Conservation (phyloP, 1,140 invertebrate genomes). For the Amyelois transitella region DNA sequence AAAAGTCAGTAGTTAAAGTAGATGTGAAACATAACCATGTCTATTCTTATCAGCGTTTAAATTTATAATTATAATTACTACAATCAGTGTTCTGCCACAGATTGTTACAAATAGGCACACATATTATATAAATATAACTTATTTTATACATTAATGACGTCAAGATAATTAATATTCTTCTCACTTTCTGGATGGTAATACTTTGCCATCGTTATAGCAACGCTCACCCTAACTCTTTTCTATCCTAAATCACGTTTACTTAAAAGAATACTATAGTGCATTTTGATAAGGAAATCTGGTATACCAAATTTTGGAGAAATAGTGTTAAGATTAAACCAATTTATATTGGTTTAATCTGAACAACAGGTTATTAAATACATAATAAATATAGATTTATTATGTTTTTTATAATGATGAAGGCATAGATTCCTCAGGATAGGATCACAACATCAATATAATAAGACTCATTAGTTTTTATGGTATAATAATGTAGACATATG, state of each 20-base stretch:
- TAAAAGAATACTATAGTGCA: not conserved
- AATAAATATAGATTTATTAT: not conserved
- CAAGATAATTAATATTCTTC: not conserved
- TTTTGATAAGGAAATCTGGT: too few species aligned
- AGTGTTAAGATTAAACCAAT: not conserved
- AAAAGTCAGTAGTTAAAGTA: too few species aligned
- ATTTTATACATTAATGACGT: not conserved
- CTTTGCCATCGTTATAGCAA: not conserved
- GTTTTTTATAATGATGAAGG: constrained; percentile 29
- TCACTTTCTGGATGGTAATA: not conserved
- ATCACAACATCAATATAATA: constrained; percentile 40
- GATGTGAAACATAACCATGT: too few species aligned
- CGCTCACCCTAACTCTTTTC: not conserved
- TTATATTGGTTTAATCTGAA: not conserved
- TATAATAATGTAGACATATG: constrained; percentile 14
- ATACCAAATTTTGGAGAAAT: too few species aligned
- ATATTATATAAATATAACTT: not conserved
- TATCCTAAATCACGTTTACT: constrained; percentile 14
- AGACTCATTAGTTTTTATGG: constrained; percentile 20
- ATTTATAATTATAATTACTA: too few species aligned
- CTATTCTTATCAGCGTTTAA: too few species aligned
- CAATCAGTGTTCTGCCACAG: not conserved
- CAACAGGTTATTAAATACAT: not conserved
- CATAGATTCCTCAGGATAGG: constrained; percentile 37
- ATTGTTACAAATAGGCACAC: not conserved